Percentiles rank a stretch among this genome's conserved stretches.
Conservation (phyloP, 2,797 vertebrate species). For the Poeciliopsis paucimaculata region DNA sequence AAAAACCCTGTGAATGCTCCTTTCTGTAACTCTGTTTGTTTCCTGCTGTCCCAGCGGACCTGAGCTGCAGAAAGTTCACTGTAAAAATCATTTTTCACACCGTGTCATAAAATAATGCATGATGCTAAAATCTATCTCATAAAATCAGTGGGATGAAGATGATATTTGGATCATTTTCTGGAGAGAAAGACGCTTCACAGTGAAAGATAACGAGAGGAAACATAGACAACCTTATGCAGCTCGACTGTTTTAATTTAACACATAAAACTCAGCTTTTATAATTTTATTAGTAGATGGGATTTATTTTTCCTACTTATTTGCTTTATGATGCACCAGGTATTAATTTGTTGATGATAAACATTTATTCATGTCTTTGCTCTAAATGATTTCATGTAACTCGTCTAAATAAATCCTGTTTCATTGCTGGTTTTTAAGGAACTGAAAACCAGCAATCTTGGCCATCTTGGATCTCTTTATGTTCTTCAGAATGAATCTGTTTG, state of each 20-base stretch:
- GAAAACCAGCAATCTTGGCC: no score
- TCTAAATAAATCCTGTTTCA: background rate
- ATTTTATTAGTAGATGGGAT: background rate
- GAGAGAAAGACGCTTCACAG: background rate
- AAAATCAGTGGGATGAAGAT: background rate
- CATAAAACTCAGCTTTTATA: background rate
- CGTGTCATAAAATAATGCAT: background rate
- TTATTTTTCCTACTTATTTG: background rate
- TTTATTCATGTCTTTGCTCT: background rate
- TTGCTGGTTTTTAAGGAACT: background rate
- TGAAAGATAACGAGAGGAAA: background rate
- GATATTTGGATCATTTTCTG: background rate
- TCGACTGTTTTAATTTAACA: background rate
- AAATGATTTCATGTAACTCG: no score
- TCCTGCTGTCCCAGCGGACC: background rate
- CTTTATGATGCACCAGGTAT: background rate
- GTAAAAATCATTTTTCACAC: background rate
- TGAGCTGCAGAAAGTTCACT: background rate
- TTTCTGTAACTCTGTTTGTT: slow-evolving; percentile 9
- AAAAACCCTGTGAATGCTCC: background rate
- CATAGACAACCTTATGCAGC: background rate
- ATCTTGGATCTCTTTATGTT: background rate
- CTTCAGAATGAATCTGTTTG: slow-evolving; percentile 16
- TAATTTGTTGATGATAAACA: background rate
- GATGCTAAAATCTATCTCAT: background rate